These are phyloP conservation scores for Kryptolebias marmoratus DNA, from an alignment of 2,113 vertebrate genomes.

Conservation along the genomic window DNA sequence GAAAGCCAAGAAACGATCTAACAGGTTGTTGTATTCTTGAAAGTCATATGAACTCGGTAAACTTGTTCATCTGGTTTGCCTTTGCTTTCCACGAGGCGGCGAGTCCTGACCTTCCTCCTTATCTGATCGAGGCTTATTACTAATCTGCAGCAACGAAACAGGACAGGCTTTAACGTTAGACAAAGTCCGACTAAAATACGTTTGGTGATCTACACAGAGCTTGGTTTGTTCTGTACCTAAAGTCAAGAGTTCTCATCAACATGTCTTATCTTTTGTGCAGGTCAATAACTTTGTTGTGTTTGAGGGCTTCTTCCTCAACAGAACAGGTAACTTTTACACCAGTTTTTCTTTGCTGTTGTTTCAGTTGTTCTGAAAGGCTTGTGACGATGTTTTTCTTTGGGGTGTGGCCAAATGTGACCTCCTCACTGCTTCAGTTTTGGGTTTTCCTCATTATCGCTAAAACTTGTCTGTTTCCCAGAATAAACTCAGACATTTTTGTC, in stretches of 20 bases:
- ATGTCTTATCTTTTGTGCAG: slow-evolving; percentile 64
- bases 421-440: no score
- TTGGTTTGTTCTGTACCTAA: neutral
- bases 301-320: slow-evolving; percentile 87
- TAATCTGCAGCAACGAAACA: neutral
- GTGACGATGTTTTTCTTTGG: neutral
- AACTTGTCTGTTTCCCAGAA: no score
- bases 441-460: no score
- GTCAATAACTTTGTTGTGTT: slow-evolving; percentile 96
- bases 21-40: neutral
- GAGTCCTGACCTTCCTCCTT: no score
- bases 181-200: neutral
- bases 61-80: neutral
- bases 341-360: neutral
- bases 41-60: neutral
- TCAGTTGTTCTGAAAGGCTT: neutral
- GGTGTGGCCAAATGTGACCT: no score
- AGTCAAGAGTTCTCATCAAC: neutral
- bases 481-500: no score
- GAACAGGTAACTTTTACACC: slow-evolving; percentile 79
- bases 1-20: neutral
- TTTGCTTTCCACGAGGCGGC: neutral
- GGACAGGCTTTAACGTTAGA: neutral
- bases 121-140: neutral
- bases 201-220: no score